Evolutionary conservation across 2,113 vertebrate genomes (phyloP).

Genomic region (Saguinus imperator): DNA sequence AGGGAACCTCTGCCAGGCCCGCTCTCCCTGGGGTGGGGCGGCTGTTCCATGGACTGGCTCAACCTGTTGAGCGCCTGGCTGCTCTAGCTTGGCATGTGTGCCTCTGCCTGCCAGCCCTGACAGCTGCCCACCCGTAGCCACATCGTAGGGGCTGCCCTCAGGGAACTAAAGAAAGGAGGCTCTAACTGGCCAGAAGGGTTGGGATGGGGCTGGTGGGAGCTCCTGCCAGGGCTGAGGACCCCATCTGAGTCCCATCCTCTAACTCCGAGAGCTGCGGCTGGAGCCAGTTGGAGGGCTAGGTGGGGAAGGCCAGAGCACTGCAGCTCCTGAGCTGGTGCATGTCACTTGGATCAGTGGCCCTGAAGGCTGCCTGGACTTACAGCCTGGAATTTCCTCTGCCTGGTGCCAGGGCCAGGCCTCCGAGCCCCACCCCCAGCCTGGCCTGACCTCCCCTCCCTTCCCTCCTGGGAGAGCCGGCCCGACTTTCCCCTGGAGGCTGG

Average conservation of each 20-base stretch:
- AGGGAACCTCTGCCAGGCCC: slow-evolving; percentile 73
- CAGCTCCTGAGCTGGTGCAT: background rate
- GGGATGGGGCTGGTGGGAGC: background rate
- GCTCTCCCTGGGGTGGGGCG: slow-evolving; percentile 76
- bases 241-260: background rate
- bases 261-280: background rate
- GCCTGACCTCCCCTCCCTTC: slow-evolving; percentile 60
- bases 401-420: slow-evolving; percentile 72
- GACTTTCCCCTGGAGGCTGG: slow-evolving; percentile 61
- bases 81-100: slow-evolving; percentile 56
- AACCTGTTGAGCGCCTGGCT: slow-evolving; percentile 77
- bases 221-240: background rate
- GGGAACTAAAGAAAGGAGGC: background rate
- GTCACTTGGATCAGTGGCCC: slow-evolving; percentile 39
- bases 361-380: slow-evolving; percentile 66
- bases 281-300: background rate
- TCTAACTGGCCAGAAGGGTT: background rate
- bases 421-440: slow-evolving; percentile 61
- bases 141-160: background rate
- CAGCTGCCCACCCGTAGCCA: slow-evolving; percentile 57
- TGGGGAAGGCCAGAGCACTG: background rate
- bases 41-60: slow-evolving; percentile 75
- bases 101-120: slow-evolving; percentile 55
- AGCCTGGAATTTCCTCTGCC: slow-evolving; percentile 72
- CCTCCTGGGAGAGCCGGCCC: background rate